These are phyloP conservation scores for Exephanes ischioxanthus DNA, from an alignment of 2,888 invertebrate species.

Conservation along the genomic window DNA sequence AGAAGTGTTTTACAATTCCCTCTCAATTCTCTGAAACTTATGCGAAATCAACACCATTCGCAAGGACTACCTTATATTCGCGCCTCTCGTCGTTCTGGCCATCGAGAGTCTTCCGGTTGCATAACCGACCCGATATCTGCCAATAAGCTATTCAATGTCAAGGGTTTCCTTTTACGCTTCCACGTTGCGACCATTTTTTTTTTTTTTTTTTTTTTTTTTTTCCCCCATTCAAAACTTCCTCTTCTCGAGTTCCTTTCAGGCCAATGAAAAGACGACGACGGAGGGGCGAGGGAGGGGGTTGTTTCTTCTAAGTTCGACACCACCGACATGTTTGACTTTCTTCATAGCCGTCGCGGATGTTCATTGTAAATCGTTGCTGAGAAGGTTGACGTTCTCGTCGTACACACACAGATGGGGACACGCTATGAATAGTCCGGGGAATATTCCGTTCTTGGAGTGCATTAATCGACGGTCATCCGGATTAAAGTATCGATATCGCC, in stretches of 20 bases:
- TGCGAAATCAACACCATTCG: no score
- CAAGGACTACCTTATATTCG: no score
- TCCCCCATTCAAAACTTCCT: slow-evolving; percentile 2
- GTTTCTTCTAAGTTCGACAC: slow-evolving; percentile 1
- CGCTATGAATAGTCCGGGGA: slow-evolving; percentile 6
- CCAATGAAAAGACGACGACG: background rate
- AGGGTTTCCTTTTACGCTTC: slow-evolving; percentile 33
- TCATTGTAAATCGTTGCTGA: slow-evolving; percentile 4
- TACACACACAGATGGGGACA: background rate
- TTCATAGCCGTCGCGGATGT: slow-evolving; percentile 1
- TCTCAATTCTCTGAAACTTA: no score
- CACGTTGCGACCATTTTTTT: background rate
- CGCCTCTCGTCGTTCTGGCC: no score
- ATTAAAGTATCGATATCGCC: slow-evolving; percentile 10
- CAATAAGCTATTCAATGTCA: slow-evolving; percentile 51
- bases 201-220: background rate
- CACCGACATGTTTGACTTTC: background rate
- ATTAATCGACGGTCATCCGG: slow-evolving; percentile 8
- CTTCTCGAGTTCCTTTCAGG: slow-evolving; percentile 27
- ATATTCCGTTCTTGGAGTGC: background rate
- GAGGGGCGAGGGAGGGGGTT: no score
- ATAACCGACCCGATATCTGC: background rate
- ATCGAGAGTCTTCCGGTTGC: no score
- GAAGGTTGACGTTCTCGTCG: slow-evolving; percentile 32
- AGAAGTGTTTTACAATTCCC: no score